These are phyloP conservation scores for Pharmacophagus antenor DNA, from an alignment of 2,888 invertebrate genomes.

Conservation along the genomic window DNA sequence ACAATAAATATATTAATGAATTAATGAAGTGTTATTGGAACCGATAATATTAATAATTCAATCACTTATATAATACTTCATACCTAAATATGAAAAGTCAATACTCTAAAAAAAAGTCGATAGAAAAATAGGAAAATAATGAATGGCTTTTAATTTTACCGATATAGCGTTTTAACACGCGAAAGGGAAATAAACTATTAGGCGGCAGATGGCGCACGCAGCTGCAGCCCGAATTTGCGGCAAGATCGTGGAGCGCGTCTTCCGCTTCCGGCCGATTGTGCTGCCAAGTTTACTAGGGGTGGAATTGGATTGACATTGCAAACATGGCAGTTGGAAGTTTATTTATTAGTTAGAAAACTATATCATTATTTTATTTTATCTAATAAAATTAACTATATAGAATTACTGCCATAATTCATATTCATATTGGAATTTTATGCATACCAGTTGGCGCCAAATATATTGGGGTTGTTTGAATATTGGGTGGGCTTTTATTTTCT, in stretches of 20 bases:
- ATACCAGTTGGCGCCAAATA: too few species aligned
- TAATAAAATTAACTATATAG: too few species aligned
- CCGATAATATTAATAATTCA: too few species aligned
- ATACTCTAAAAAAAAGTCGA: not conserved
- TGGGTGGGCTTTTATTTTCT: too few species aligned
- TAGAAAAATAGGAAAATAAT: conserved; percentile 4
- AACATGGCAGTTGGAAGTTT: conserved; percentile 26
- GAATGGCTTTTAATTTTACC: conserved; percentile 29
- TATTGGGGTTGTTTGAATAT: too few species aligned
- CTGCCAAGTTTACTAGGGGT: conserved; percentile 55
- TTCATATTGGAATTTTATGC: too few species aligned
- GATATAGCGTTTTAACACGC: conserved; percentile 47
- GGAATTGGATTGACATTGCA: conserved; percentile 59
- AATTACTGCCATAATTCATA: too few species aligned
- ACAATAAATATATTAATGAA: too few species aligned
- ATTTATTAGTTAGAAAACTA: not conserved
- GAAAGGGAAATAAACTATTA: conserved; percentile 76
- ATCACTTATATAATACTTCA: too few species aligned
- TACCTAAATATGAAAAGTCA: not conserved
- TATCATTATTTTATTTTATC: not conserved
- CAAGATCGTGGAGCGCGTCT: conserved; percentile 79
- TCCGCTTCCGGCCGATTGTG: conserved; percentile 79
- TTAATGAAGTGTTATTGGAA: too few species aligned
- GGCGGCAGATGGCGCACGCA: conserved; percentile 66
- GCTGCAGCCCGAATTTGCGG: conserved; percentile 75